A percentile compares a stretch with the other conserved stretches of the same genome.
phyloP scores from a whole-genome alignment of 2,888 invertebrate genomes.

The Drosophila aldrichi region DNA sequence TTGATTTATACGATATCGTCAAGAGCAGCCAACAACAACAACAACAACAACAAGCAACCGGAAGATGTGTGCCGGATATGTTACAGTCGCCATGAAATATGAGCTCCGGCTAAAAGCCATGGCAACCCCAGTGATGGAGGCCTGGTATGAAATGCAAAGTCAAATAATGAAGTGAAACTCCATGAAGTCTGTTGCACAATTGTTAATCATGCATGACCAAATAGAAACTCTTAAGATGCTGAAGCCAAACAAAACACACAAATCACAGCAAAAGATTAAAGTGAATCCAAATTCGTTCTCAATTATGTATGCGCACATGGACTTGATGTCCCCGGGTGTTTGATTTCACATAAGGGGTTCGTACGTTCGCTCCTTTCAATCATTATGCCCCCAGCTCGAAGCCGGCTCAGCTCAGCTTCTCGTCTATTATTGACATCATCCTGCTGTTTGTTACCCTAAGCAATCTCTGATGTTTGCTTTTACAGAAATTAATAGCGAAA shows the following conservation, averaged over 20 bases:
- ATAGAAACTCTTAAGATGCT: conserved; percentile 30
- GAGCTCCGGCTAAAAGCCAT: conserved; percentile 9
- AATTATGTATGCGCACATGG: conserved; percentile 66
- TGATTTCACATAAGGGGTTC: conserved; percentile 58
- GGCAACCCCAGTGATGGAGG: not conserved
- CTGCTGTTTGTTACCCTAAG: conserved; percentile 37
- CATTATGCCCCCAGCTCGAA: conserved; percentile 35
- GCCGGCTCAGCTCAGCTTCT: conserved; percentile 2
- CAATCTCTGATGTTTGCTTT: conserved; percentile 67
- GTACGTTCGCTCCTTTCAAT: conserved; percentile 36
- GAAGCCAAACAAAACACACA: conserved; percentile 51
- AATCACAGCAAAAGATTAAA: conserved; percentile 64
- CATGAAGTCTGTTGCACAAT: conserved; percentile 40
- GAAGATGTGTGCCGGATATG: conserved; percentile 9
- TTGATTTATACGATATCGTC: conserved; percentile 53
- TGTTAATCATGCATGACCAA: conserved; percentile 64
- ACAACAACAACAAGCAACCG: conserved; percentile 1
- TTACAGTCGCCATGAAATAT: conserved; percentile 30
- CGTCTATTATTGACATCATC: conserved; percentile 43
- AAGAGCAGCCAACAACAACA: conserved; percentile 1
- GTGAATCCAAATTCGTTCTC: conserved; percentile 62
- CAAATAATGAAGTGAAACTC: conserved; percentile 32
- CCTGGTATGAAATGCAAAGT: conserved; percentile 21
- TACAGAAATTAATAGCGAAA: conserved; percentile 69
- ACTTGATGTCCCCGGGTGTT: conserved; percentile 54